phyloP scores from a whole-genome alignment of 2,888 invertebrate species.

The Mythimna impura region DNA sequence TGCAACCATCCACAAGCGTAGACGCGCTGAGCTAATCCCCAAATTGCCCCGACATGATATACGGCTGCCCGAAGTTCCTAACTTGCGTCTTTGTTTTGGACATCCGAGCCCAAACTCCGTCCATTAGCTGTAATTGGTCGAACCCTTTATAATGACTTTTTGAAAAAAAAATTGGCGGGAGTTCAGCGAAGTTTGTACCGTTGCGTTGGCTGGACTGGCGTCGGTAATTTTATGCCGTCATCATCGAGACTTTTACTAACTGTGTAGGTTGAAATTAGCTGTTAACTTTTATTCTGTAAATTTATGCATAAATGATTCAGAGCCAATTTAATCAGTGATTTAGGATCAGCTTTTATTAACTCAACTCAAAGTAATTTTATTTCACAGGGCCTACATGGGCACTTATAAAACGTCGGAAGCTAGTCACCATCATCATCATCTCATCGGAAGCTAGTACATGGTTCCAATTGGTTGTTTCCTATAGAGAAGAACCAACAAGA shows the following conservation, averaged over 20 bases:
- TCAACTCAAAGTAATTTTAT: no score
- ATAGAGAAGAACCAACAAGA: no score
- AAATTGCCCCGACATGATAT: conserved; percentile 55
- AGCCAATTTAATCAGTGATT: not conserved
- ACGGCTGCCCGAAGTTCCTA: conserved; percentile 37
- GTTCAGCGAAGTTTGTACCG: conserved; percentile 41
- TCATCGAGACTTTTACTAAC: conserved; percentile 18
- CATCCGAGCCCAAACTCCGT: conserved; percentile 62
- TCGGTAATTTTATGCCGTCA: conserved; percentile 32
- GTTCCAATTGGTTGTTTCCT: no score
- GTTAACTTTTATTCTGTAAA: conserved; percentile 1
- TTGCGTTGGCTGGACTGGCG: conserved; percentile 14
- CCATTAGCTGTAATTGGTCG: conserved; percentile 71
- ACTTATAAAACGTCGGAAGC: no score
- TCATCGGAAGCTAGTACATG: no score
- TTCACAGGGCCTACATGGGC: no score
- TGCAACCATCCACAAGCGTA: not conserved
- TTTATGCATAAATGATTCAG: not conserved
- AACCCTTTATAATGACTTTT: conserved; percentile 67
- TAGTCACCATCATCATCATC: no score
- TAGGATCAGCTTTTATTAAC: not conserved
- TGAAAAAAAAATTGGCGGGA: conserved; percentile 61
- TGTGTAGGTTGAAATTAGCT: conserved; percentile 4
- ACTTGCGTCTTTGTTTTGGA: conserved; percentile 54
- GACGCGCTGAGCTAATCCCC: conserved; percentile 27